phyloP scores from a whole-genome alignment of 1,140 invertebrate species.

The Aphidius gifuensis region DNA sequence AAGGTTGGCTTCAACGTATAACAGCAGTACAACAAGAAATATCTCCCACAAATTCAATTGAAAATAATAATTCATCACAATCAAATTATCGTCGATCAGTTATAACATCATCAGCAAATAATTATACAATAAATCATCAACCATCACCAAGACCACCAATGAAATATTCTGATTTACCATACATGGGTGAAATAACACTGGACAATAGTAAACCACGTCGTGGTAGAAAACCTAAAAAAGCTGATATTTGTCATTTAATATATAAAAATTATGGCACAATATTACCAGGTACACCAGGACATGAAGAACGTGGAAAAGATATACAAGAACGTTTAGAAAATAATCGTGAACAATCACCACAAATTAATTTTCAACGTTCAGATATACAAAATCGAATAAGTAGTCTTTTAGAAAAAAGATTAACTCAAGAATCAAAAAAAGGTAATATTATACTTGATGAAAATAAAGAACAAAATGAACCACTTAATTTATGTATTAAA shows the following conservation, averaged over 20 bases:
- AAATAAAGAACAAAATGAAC: conserved; percentile 63
- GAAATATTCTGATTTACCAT: conserved; percentile 79
- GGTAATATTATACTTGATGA: conserved; percentile 38
- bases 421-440: conserved; percentile 62
- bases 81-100: conserved; percentile 36
- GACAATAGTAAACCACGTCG: conserved; percentile 80
- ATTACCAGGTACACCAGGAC: conserved; percentile 68
- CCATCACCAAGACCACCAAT: conserved; percentile 53
- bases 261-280: conserved; percentile 87
- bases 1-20: conserved; percentile 70
- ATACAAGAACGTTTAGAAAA: conserved; percentile 26
- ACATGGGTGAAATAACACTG: conserved; percentile 86
- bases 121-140: conserved; percentile 26
- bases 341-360: conserved; percentile 30
- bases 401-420: conserved; percentile 65
- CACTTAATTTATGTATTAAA: conserved; percentile 78
- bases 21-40: conserved; percentile 64
- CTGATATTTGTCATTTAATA: conserved; percentile 86
- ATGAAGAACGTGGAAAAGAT: conserved; percentile 39
- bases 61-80: conserved; percentile 17
- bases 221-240: conserved; percentile 84
- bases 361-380: conserved; percentile 51
- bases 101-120: conserved; percentile 40
- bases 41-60: conserved; percentile 31
- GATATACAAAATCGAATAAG: conserved; percentile 71